Base-by-base conservation (phyloP, 2,113 vertebrate genomes). In the Uria lomvia region DNA sequence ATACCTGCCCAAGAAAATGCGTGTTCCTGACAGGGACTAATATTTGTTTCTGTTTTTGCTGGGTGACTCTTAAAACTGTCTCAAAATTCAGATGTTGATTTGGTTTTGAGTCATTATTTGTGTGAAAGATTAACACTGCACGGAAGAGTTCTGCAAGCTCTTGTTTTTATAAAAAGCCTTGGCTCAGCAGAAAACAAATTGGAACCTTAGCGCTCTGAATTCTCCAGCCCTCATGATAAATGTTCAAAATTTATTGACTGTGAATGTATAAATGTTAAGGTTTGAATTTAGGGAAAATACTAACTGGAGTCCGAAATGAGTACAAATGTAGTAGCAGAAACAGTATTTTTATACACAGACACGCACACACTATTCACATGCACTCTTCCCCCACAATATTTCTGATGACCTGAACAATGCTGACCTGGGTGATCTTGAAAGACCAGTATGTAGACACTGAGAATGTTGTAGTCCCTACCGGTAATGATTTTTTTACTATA, bases 181-280 rank as follows among this genome's bases (percentile, higher is more conserved):
- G 15, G 40, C 56, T 95, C 88, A 96, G 90, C 90, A 92, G 47
- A 93, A 91, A 90, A 82, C 14, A 68, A 88, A 90, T 88, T 72
- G 74, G 52, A 95, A 88, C 40, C 22, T 81, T 34, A 81, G 15
- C 11, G 2, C 24, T 87, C 70, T 68, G 85, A 90, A 81, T 79
- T 87, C 60, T 85, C 14, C 40, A 74, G 40, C 78, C 74, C 65
- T 75, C 11, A 15, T 95, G 85, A 90, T 62, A 92, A 88, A 86
- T 55, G 85, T 75, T 72, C 30, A 6, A 90, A 95, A 88, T 82
- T 72, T 87, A 92, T 95, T 82, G 75, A 50, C 72, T 92, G 45
- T 47, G 68, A 93, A 92, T 77, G 47, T 63, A 43, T 52, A 84
- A 91, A 55, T 45, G 22, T 16, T 62, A 55, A 74, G 27, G 49